These are phyloP conservation scores for Chascanopsetta lugubris DNA, from an alignment of 2,113 vertebrate species.

Conservation along the genomic window DNA sequence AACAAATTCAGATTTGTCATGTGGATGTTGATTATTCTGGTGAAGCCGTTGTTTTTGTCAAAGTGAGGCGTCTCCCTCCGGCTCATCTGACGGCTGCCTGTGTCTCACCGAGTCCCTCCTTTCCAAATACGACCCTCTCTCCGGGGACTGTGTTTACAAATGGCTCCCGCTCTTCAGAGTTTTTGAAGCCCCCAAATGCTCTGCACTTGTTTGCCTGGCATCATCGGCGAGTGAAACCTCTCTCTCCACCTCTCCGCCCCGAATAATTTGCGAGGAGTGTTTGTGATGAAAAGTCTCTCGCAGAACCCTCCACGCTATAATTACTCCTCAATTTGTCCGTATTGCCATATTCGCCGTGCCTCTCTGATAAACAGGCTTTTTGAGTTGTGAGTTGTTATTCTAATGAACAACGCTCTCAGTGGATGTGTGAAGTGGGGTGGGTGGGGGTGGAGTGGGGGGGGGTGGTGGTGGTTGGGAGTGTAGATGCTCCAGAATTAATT, in stretches of 20 bases:
- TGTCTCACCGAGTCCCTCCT: conserved; percentile 28
- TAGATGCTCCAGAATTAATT: conserved; percentile 25
- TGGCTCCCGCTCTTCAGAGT: conserved; percentile 36
- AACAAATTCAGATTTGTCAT: conserved; percentile 15
- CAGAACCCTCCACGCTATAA: conserved; percentile 57
- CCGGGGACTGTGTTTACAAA: conserved; percentile 45
- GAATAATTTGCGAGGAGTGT: conserved; percentile 50
- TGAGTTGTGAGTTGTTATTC: conserved; percentile 53
- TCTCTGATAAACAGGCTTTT: conserved; percentile 56
- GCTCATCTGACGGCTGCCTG: conserved; percentile 30
- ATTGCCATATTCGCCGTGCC: conserved; percentile 14
- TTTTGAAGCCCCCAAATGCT: conserved; percentile 46
- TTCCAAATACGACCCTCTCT: conserved; percentile 46
- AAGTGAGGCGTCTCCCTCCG: conserved; percentile 15
- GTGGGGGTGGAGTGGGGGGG: too few species aligned
- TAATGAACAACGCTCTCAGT: conserved; percentile 55
- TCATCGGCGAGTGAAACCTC: conserved; percentile 25
- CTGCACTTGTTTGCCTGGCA: conserved; percentile 43
- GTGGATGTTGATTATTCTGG: conserved; percentile 29
- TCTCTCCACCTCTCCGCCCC: conserved; percentile 29
- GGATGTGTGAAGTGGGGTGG: conserved; percentile 46
- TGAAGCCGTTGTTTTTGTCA: conserved; percentile 5
- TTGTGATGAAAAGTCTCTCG: conserved; percentile 49
- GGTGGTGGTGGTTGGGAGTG: too few species aligned
- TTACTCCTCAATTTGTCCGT: conserved; percentile 63